phyloP scores from a whole-genome alignment of 2,888 invertebrate species.

The Calliopum simillimum region DNA sequence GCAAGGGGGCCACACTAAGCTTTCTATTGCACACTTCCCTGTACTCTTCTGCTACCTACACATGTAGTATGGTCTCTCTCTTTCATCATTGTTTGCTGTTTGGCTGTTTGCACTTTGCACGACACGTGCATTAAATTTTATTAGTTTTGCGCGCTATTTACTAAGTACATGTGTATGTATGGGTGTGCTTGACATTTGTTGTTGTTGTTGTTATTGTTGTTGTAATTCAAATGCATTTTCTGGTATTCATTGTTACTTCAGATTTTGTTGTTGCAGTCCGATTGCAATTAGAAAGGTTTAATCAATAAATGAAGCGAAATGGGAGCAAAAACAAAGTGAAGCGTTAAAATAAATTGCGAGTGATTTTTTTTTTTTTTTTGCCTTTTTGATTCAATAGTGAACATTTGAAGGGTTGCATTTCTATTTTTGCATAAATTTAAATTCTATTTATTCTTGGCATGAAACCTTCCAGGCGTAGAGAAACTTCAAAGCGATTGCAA shows the following conservation, averaged over 20 bases:
- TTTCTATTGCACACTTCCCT: background rate
- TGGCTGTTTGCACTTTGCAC: constrained; percentile 31
- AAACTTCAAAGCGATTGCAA: no score
- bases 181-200: constrained; percentile 17
- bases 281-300: constrained; percentile 47
- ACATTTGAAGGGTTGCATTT: no score
- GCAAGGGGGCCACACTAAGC: no score
- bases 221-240: constrained; percentile 1
- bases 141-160: constrained; percentile 17
- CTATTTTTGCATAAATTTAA: no score
- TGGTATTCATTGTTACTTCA: constrained; percentile 27
- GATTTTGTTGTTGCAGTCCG: constrained; percentile 40
- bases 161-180: constrained; percentile 9
- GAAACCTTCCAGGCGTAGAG: no score
- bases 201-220: constrained; percentile 20
- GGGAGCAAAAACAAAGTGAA: constrained; percentile 28
- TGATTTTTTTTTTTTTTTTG: no score
- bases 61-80: background rate
- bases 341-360: background rate
- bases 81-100: background rate
- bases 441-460: no score
- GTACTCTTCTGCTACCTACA: background rate
- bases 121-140: constrained; percentile 34
- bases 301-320: constrained; percentile 46
- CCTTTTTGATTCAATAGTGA: no score